Percentiles rank a stretch among this genome's conserved stretches.
These are phyloP conservation scores for Drosophila pallidifrons DNA, from an alignment of 1,140 invertebrate genomes.

Conservation along the genomic window DNA sequence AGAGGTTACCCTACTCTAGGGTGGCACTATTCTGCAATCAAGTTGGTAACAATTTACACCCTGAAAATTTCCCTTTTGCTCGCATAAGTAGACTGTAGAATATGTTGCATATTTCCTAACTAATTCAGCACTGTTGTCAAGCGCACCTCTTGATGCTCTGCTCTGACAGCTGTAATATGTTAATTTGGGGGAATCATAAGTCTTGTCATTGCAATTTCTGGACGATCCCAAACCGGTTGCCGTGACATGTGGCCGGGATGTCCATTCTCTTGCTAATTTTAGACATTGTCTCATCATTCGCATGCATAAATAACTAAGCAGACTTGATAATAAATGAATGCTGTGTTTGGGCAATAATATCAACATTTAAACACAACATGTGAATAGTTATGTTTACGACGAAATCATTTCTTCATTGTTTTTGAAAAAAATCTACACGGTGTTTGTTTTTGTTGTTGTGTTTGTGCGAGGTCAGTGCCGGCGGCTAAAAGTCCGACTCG, in stretches of 20 bases:
- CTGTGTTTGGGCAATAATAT: slow-evolving; percentile 27
- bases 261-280: slow-evolving; percentile 67
- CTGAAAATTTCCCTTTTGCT: no score
- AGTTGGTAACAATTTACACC: neutral
- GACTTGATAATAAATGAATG: slow-evolving; percentile 19
- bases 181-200: neutral
- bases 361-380: slow-evolving; percentile 24
- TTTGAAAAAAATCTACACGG: slow-evolving; percentile 23
- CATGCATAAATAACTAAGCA: slow-evolving; percentile 45
- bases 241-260: slow-evolving; percentile 16
- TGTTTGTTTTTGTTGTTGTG: neutral
- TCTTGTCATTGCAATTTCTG: slow-evolving; percentile 19
- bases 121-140: neutral
- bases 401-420: slow-evolving; percentile 25
- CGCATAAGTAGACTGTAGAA: neutral
- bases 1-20: slow-evolving; percentile 3
- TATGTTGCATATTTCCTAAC: neutral
- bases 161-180: slow-evolving; percentile 5
- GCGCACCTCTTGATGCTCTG: neutral
- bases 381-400: slow-evolving; percentile 14
- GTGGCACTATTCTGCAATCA: neutral
- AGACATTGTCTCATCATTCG: slow-evolving; percentile 65
- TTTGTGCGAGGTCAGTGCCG: slow-evolving; percentile 69
- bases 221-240: slow-evolving; percentile 56
- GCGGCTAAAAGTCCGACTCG: slow-evolving; percentile 24